These are phyloP conservation scores for Excalfactoria chinensis DNA, from an alignment of 2,113 vertebrate genomes.

Conservation along the genomic window DNA sequence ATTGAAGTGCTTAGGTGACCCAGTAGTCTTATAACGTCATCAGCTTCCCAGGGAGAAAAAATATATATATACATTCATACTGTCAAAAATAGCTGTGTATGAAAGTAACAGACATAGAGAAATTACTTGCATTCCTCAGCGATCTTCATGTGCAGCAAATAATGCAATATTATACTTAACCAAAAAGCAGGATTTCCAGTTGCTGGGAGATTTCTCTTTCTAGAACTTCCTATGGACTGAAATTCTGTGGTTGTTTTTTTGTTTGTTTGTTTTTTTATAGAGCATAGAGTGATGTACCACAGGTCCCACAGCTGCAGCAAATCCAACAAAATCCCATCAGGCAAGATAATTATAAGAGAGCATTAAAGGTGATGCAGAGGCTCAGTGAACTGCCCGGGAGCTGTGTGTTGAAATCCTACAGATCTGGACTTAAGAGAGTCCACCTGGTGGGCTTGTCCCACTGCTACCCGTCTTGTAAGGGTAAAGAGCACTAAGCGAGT, in stretches of 20 bases:
- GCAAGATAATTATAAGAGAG: neutral
- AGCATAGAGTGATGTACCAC: neutral
- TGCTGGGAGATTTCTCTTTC: neutral
- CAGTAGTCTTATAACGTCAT: neutral
- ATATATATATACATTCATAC: neutral
- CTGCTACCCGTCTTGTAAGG: neutral
- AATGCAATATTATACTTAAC: neutral
- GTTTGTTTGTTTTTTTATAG: neutral
- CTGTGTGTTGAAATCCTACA: neutral
- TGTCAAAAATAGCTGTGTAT: neutral
- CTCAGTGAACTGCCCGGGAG: neutral
- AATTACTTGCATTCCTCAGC: neutral
- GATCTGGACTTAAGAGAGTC: neutral
- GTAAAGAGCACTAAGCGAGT: rapidly evolving
- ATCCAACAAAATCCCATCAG: neutral
- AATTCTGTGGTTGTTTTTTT: neutral
- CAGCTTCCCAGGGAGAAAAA: neutral
- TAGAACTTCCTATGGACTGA: neutral
- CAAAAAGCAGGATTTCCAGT: neutral
- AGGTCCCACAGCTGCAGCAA: neutral
- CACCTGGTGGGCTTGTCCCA: neutral
- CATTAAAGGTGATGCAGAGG: neutral
- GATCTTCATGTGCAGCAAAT: neutral
- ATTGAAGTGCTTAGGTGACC: neutral
- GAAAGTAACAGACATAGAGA: neutral